Percentiles rank a stretch among this genome's conserved stretches.
phyloP scores from a whole-genome alignment of 92 coral and sea anemone genomes.

The Blastomussa wellsi region DNA sequence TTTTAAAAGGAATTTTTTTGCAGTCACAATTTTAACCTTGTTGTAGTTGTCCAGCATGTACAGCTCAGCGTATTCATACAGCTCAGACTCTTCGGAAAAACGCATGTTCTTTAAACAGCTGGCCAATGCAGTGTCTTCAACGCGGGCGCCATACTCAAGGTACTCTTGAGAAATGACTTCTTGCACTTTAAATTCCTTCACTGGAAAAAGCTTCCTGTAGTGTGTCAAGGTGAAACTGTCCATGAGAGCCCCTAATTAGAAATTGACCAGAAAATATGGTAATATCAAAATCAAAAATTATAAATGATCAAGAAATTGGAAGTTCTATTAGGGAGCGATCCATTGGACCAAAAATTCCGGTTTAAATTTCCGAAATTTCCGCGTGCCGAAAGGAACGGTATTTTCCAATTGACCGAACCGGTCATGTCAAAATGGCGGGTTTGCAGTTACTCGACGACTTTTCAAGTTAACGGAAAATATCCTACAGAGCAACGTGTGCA shows the following conservation, averaged over 20 bases:
- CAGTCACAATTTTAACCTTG: background rate
- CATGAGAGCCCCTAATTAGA: constrained; percentile 81
- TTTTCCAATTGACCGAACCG: too few species aligned
- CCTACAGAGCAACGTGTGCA: too few species aligned
- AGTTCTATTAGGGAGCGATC: background rate
- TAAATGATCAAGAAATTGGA: background rate
- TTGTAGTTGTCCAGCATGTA: constrained; percentile 11
- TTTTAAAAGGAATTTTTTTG: background rate
- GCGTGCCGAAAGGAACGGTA: too few species aligned
- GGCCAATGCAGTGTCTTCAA: constrained; percentile 55
- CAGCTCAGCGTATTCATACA: constrained; percentile 46
- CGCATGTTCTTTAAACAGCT: constrained; percentile 60
- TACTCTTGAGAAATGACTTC: constrained; percentile 64
- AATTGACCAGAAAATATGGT: background rate
- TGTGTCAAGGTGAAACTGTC: constrained; percentile 70
- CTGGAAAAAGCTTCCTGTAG: constrained; percentile 36
- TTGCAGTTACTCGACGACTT: too few species aligned
- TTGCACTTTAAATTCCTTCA: constrained; percentile 56
- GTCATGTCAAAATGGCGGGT: too few species aligned
- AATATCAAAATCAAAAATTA: background rate
- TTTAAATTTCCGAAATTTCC: too few species aligned
- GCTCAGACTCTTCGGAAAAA: constrained; percentile 50
- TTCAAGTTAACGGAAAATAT: too few species aligned
- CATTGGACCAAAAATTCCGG: too few species aligned
- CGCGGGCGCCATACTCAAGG: constrained; percentile 69